Conservation (phyloP, 2,888 invertebrate species). For the Brenthis hecate region DNA sequence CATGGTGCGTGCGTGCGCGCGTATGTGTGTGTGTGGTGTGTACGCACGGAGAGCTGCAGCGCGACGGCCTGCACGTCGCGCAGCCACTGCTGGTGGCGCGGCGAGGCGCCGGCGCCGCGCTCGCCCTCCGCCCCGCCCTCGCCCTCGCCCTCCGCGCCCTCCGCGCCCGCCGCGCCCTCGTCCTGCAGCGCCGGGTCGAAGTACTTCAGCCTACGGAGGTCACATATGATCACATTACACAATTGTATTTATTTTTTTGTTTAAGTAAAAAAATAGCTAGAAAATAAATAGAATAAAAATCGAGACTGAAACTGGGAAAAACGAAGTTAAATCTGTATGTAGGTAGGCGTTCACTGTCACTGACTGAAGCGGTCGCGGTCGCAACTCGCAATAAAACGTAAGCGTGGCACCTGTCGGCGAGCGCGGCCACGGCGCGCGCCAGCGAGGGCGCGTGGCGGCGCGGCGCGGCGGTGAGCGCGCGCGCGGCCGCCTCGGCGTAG, state of each 20-base stretch:
- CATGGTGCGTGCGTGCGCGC: no score
- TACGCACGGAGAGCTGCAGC: conserved; percentile 47
- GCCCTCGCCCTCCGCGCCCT: conserved; percentile 33
- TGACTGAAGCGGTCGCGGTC: no score
- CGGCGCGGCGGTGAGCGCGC: conserved; percentile 84
- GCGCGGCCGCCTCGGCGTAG: conserved; percentile 91
- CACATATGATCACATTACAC: background rate
- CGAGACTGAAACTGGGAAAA: no score
- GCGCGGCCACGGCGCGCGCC: conserved; percentile 48
- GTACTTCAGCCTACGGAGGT: conserved; percentile 83
- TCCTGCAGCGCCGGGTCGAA: conserved; percentile 81
- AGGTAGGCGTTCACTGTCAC: no score
- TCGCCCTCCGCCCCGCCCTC: conserved; percentile 50
- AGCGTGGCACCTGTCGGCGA: conserved; percentile 46
- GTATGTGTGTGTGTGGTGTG: no score
- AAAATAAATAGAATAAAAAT: no score
- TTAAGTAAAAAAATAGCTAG: no score
- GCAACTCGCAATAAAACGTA: no score
- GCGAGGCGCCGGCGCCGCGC: conserved; percentile 57
- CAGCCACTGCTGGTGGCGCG: conserved; percentile 62
- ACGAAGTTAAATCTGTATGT: no score
- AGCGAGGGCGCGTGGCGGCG: conserved; percentile 75
- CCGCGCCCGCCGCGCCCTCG: conserved; percentile 59
- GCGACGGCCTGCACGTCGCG: conserved; percentile 54
- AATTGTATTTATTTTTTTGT: no score